A percentile compares a stretch with the other conserved stretches of the same genome.
Conservation (phyloP, 2,113 vertebrate genomes). For the Oreochromis tanganicae region DNA sequence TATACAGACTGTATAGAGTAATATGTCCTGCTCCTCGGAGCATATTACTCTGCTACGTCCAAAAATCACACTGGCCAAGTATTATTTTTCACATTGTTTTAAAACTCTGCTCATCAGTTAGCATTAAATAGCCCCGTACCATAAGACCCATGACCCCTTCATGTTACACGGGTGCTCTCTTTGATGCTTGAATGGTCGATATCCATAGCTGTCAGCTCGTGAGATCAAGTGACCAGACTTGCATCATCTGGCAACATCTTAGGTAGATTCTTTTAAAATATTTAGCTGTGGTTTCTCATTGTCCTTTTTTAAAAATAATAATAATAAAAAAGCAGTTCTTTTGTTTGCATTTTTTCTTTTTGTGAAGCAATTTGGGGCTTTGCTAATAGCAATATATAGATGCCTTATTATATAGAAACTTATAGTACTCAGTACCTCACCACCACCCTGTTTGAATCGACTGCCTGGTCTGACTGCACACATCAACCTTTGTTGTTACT, state of each 20-base stretch:
- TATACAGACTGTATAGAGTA: neutral
- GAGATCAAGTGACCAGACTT: neutral
- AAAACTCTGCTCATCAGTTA: neutral
- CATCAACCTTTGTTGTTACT: neutral
- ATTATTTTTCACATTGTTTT: neutral
- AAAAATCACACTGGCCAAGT: neutral
- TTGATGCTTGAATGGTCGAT: neutral
- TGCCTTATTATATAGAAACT: neutral
- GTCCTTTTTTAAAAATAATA: fast-evolving
- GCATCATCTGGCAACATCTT: neutral
- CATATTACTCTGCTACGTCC: neutral
- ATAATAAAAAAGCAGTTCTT: neutral
- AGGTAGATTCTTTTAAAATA: neutral
- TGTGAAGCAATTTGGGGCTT: neutral
- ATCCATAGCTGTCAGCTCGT: neutral
- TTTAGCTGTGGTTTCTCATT: neutral
- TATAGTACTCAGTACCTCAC: neutral
- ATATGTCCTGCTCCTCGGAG: neutral
- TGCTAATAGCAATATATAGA: neutral
- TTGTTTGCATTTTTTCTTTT: neutral
- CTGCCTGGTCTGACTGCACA: neutral
- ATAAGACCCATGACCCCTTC: neutral
- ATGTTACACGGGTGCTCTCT: fast-evolving
- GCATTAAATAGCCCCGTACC: neutral
- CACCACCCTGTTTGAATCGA: neutral